Percentiles rank a stretch among this genome's conserved stretches.
Conservation (phyloP, 2,888 invertebrate genomes). For the Leptura quadrifasciata region DNA sequence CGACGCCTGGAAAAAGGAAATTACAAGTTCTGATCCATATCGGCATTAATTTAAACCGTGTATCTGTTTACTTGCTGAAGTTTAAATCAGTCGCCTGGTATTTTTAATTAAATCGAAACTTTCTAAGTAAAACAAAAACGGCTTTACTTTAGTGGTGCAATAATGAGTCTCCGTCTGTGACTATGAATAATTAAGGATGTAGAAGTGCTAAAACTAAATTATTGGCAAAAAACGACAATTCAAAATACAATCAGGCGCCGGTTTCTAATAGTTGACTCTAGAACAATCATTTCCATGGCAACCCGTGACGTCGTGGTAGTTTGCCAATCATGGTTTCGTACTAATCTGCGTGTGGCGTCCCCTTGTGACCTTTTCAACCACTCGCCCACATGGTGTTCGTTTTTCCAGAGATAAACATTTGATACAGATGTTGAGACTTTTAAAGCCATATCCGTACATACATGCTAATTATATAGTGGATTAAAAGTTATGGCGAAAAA, state of each 20-base stretch:
- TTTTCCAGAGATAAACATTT: neutral
- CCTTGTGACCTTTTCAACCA: conserved; percentile 4
- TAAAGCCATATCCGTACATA: too few species aligned
- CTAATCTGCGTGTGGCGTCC: conserved; percentile 34
- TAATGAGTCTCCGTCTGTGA: conserved; percentile 47
- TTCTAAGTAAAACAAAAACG: conserved; percentile 15
- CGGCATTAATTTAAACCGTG: neutral
- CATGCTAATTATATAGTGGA: too few species aligned
- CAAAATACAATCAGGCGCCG: conserved; percentile 59
- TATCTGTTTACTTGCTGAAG: conserved; percentile 5
- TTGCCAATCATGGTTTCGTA: conserved; percentile 49
- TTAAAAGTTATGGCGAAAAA: too few species aligned
- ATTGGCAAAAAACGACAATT: conserved; percentile 56
- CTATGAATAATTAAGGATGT: conserved; percentile 61
- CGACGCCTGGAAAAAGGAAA: neutral
- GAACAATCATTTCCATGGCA: conserved; percentile 52
- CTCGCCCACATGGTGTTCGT: neutral
- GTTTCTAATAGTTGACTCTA: conserved; percentile 49
- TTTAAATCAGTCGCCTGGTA: conserved; percentile 1
- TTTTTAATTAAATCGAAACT: conserved; percentile 26
- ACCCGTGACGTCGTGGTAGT: conserved; percentile 55
- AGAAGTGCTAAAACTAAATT: conserved; percentile 60
- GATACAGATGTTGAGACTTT: neutral
- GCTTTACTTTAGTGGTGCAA: conserved; percentile 10
- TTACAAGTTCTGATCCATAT: neutral